Conservation (phyloP, 2,797 vertebrate genomes). For the Lepidocolaptes lacrymiger region DNA sequence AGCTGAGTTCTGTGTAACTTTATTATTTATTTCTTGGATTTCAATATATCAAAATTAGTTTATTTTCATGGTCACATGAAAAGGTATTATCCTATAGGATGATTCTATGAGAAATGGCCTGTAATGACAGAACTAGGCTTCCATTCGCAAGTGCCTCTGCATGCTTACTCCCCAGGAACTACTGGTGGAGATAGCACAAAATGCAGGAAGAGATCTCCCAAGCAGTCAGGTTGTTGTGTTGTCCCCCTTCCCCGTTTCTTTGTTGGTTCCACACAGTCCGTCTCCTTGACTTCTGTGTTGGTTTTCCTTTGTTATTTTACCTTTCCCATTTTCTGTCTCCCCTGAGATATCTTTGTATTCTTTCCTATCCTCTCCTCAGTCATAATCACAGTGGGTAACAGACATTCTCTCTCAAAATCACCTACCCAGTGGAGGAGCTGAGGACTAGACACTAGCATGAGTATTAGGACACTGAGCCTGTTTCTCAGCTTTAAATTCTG, state of each 20-base stretch:
- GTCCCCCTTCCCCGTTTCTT: not conserved
- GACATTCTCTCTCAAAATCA: not conserved
- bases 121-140: not conserved
- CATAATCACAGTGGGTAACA: not conserved
- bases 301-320: not conserved
- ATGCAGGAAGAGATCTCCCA: not conserved
- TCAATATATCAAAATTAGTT: not conserved
- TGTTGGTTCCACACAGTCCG: not conserved
- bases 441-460: not conserved
- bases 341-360: not conserved
- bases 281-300: not conserved
- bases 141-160: not conserved
- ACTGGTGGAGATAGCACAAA: not conserved
- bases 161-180: not conserved
- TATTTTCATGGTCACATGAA: not conserved
- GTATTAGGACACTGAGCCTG: not conserved
- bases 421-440: not conserved
- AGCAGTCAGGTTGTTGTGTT: not conserved
- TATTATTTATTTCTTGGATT: not conserved
- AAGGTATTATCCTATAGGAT: not conserved
- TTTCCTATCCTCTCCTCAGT: not conserved
- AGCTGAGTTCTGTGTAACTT: not conserved
- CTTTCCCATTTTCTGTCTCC: not conserved
- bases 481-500: not conserved
- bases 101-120: not conserved